Conservation (phyloP, 1,140 invertebrate genomes). For the Episyrphus balteatus region DNA sequence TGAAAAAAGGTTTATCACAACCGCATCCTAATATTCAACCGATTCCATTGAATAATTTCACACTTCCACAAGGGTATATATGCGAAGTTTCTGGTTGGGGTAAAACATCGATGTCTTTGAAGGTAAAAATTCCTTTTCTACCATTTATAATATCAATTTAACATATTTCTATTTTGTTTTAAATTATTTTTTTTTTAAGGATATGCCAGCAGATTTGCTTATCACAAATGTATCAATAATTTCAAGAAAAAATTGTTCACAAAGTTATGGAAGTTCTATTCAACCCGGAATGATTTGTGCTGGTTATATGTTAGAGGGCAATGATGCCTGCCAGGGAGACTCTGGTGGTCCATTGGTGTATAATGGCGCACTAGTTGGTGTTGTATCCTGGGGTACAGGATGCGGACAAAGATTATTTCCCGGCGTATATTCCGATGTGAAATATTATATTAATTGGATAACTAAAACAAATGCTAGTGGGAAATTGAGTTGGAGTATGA, state of each 20-base stretch:
- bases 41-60: constrained; percentile 15
- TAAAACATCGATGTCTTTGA: constrained; percentile 21
- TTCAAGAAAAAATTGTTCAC: constrained; percentile 10
- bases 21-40: constrained; percentile 15
- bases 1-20: constrained; percentile 7
- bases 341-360: constrained; percentile 49
- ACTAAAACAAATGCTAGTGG: background rate
- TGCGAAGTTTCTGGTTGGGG: constrained; percentile 34
- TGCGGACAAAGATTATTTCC: constrained; percentile 53
- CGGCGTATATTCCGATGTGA: constrained; percentile 59
- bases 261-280: constrained; percentile 17
- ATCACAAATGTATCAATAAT: no score
- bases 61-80: constrained; percentile 9
- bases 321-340: constrained; percentile 39
- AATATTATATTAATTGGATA: constrained; percentile 46
- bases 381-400: constrained; percentile 60
- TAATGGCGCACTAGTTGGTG: constrained; percentile 45
- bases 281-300: constrained; percentile 27
- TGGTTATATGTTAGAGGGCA: constrained; percentile 21
- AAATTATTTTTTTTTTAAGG: background rate
- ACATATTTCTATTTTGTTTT: no score
- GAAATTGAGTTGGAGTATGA: no score
- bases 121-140: no score
- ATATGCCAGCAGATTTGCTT: no score
- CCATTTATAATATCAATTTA: no score